Conservation (phyloP, 2,888 invertebrate genomes). For the Endotricha flammealis region DNA sequence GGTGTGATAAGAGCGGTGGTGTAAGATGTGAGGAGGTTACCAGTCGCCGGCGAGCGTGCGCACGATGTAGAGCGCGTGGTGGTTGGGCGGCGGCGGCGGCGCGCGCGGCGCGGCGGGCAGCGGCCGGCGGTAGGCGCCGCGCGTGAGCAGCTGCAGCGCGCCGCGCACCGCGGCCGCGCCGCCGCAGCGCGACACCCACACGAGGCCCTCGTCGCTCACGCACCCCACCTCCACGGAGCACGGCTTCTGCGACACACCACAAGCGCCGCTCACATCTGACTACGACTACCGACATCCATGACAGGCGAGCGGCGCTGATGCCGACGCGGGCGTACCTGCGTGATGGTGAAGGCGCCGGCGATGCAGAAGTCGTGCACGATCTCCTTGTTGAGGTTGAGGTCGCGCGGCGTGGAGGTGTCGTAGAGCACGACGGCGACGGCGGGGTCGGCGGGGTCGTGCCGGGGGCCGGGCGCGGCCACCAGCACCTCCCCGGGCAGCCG, state of each 20-base stretch:
- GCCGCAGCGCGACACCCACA: constrained; percentile 66
- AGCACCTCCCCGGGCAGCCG: constrained; percentile 74
- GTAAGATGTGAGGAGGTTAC: constrained; percentile 25
- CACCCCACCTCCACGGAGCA: constrained; percentile 69
- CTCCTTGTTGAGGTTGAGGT: constrained; percentile 81
- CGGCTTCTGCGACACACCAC: constrained; percentile 38
- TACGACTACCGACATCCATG: no score
- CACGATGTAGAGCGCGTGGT: constrained; percentile 63
- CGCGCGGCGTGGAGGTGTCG: constrained; percentile 81
- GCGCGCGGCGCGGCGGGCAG: constrained; percentile 64
- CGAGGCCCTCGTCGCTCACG: constrained; percentile 68
- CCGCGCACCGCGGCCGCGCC: constrained; percentile 54
- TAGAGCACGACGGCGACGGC: constrained; percentile 79
- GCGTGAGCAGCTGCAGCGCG: constrained; percentile 60
- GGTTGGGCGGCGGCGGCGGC: constrained; percentile 53
- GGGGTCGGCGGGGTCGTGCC: constrained; percentile 63
- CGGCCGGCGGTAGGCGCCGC: constrained; percentile 62
- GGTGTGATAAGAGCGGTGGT: background rate
- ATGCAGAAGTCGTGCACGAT: constrained; percentile 74
- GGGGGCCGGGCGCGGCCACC: constrained; percentile 72
- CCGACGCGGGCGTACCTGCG: constrained; percentile 50
- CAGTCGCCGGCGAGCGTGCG: constrained; percentile 72
- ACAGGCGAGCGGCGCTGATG: no score
- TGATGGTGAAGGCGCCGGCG: constrained; percentile 50
- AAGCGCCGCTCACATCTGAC: background rate